These are phyloP conservation scores for Riptortus pedestris DNA, from an alignment of 1,140 invertebrate species.

Conservation along the genomic window DNA sequence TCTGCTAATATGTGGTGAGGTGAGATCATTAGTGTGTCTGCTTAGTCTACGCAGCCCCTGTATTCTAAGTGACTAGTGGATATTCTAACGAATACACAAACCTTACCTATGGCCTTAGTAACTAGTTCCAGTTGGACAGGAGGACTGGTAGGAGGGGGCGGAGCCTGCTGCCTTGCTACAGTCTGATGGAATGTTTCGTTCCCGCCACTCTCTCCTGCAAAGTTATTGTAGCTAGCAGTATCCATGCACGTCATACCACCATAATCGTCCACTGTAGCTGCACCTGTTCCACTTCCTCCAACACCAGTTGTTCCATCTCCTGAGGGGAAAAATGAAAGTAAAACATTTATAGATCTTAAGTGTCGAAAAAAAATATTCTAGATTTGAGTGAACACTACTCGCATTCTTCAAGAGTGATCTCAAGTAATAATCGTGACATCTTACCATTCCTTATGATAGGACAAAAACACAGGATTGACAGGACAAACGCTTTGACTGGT, in stretches of 20 bases:
- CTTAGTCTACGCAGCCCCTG: too few species aligned
- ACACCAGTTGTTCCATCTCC: background rate
- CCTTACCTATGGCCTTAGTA: conserved; percentile 13
- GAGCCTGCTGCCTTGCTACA: background rate
- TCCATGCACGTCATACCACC: background rate
- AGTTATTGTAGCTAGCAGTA: conserved; percentile 1
- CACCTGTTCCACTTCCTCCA: background rate
- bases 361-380: too few species aligned
- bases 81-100: background rate
- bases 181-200: conserved; percentile 1
- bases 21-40: too few species aligned
- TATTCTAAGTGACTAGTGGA: background rate
- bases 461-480: too few species aligned
- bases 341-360: background rate
- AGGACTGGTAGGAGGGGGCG: background rate
- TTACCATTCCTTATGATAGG: too few species aligned
- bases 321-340: background rate
- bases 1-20: too few species aligned
- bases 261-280: background rate
- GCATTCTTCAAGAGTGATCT: background rate
- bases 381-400: background rate
- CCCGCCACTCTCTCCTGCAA: too few species aligned
- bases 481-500: too few species aligned
- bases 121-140: background rate
- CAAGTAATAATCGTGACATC: too few species aligned